These are phyloP conservation scores for Metellina segmentata DNA, from an alignment of 2,888 invertebrate species.

Conservation along the genomic window DNA sequence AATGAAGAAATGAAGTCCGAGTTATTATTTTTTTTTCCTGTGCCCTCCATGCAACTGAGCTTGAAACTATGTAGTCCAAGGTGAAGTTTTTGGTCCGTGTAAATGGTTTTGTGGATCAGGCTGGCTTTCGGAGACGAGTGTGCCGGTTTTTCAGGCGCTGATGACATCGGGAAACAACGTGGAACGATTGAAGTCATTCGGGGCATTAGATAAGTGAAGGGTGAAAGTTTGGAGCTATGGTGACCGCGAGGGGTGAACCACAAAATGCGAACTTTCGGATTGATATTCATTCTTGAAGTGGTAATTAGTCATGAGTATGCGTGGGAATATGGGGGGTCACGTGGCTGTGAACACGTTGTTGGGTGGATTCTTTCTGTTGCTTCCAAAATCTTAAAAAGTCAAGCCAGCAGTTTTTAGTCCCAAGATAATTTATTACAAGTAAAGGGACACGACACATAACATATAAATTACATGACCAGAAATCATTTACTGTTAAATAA, in stretches of 20 bases:
- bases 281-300: too few relatives aligned
- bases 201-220: conserved; percentile 9
- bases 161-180: conserved; percentile 32
- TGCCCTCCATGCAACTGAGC: conserved; percentile 19
- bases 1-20: not conserved
- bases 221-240: conserved; percentile 21
- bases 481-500: too few relatives aligned
- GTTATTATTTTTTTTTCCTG: not conserved
- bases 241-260: not conserved
- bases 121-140: conserved; percentile 9
- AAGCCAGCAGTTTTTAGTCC: too few relatives aligned
- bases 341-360: too few relatives aligned
- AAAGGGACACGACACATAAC: too few relatives aligned
- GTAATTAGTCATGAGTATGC: too few relatives aligned
- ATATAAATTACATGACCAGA: too few relatives aligned
- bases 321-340: too few relatives aligned
- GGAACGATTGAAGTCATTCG: conserved; percentile 4
- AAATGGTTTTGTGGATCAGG: conserved; percentile 54
- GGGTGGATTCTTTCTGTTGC: too few relatives aligned
- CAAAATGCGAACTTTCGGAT: not conserved
- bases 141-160: conserved; percentile 16
- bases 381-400: too few relatives aligned
- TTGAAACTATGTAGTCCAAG: conserved; percentile 60
- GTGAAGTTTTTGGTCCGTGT: conserved; percentile 54
- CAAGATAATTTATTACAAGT: too few relatives aligned